Conservation (phyloP, 2,797 vertebrate genomes). For the Trachurus trachurus region DNA sequence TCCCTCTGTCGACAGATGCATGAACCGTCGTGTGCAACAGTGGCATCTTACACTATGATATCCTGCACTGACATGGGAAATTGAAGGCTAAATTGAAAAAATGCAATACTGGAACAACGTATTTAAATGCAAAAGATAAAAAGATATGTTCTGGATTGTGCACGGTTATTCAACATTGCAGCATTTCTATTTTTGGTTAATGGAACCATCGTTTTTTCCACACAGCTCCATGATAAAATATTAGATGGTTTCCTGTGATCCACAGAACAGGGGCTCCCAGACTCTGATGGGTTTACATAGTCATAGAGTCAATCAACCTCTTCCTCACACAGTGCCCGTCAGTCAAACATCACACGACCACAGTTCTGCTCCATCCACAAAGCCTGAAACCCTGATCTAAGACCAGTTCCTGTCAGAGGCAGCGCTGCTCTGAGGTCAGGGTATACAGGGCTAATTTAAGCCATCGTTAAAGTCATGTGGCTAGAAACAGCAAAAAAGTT, state of each 20-base stretch:
- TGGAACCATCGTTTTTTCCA: background rate
- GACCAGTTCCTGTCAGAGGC: conserved; percentile 9
- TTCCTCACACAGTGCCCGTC: conserved; percentile 78
- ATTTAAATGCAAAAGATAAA: background rate
- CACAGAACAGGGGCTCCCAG: conserved; percentile 70
- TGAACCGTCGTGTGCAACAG: background rate
- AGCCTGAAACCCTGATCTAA: conserved; percentile 37
- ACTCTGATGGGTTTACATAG: conserved; percentile 65
- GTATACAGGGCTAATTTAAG: conserved; percentile 44
- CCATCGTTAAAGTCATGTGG: conserved; percentile 66
- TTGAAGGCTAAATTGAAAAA: conserved; percentile 5
- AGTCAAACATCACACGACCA: conserved; percentile 79
- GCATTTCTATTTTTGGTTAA: background rate
- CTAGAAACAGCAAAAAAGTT: conserved; percentile 63
- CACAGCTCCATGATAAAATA: conserved; percentile 14
- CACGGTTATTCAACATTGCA: background rate
- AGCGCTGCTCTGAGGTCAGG: conserved; percentile 30
- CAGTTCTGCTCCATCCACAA: conserved; percentile 61
- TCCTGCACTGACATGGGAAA: background rate
- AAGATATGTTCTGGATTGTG: background rate
- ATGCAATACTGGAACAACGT: background rate
- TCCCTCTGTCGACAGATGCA: background rate
- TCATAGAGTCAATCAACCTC: conserved; percentile 71
- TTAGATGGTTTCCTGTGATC: conserved; percentile 37
- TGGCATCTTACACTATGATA: background rate